A percentile compares a stretch with the other conserved stretches of the same genome.
Evolutionary conservation across 2,797 vertebrate species (phyloP).

Genomic region (Rhinichthys osculus): DNA sequence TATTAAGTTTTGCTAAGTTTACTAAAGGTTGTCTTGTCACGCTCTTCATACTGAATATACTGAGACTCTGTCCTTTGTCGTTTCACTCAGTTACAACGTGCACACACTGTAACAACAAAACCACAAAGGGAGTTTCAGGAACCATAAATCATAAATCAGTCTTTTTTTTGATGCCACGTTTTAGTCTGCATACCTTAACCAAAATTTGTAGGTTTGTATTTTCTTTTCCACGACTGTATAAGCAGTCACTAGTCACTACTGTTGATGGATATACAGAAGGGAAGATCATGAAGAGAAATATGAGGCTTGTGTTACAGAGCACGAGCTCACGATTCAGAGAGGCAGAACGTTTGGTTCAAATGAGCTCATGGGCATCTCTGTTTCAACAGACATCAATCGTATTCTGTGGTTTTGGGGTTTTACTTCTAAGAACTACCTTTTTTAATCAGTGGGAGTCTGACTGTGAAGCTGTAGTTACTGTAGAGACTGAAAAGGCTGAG

Average conservation of each 20-base stretch:
- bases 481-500: conserved; percentile 22
- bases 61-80: conserved; percentile 25
- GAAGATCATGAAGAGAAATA: conserved; percentile 49
- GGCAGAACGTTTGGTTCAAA: conserved; percentile 75
- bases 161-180: conserved; percentile 59
- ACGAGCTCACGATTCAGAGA: conserved; percentile 43
- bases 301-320: conserved; percentile 21
- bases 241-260: conserved; percentile 62
- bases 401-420: conserved; percentile 71
- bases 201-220: conserved; percentile 57
- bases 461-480: conserved; percentile 34
- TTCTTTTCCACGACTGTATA: conserved; percentile 66
- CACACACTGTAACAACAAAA: conserved; percentile 51
- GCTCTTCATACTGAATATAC: conserved; percentile 28
- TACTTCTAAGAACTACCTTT: conserved; percentile 50
- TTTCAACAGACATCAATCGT: conserved; percentile 74
- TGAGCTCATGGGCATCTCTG: conserved; percentile 80
- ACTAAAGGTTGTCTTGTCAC: conserved; percentile 4
- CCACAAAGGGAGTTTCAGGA: conserved; percentile 59
- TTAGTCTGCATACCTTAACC: conserved; percentile 56
- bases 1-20: not conserved
- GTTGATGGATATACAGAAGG: conserved; percentile 58
- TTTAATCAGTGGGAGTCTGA: conserved; percentile 28
- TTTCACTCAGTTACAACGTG: conserved; percentile 23
- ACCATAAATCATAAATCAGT: conserved; percentile 64